Percentiles rank a stretch among this genome's conserved stretches.
These are phyloP conservation scores for Bombus terrestris DNA, from an alignment of 1,140 invertebrate species.

Conservation along the genomic window DNA sequence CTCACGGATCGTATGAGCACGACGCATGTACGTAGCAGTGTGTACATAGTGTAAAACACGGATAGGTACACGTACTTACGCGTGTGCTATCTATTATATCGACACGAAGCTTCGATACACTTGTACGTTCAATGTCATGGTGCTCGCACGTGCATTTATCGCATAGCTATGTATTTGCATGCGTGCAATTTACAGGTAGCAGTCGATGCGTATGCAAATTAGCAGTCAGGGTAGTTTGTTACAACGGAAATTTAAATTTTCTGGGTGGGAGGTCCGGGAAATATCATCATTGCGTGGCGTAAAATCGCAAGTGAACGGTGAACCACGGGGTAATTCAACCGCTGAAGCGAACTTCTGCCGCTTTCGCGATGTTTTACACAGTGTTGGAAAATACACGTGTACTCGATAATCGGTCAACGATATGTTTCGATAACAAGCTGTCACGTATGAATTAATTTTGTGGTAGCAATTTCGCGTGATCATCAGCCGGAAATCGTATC, in stretches of 20 bases:
- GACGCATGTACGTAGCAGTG: not conserved
- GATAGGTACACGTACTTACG: not conserved
- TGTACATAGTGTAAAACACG: not conserved
- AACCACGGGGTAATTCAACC: not conserved
- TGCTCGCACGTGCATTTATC: constrained; percentile 36
- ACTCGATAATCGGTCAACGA: not conserved
- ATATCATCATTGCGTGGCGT: not conserved
- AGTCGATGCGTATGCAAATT: constrained; percentile 50
- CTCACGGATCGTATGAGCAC: not conserved
- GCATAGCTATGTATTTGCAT: constrained; percentile 52
- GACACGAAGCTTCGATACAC: constrained; percentile 9
- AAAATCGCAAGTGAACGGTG: not conserved
- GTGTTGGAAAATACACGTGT: too few relatives aligned
- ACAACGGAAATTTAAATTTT: constrained; percentile 36
- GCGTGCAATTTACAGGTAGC: constrained; percentile 51
- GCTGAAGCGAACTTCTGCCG: not conserved
- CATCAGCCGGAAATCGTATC: not conserved
- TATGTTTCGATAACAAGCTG: not conserved
- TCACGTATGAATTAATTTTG: not conserved
- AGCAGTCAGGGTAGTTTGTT: not conserved
- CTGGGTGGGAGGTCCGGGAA: not conserved
- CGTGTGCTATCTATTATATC: not conserved
- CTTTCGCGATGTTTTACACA: not conserved
- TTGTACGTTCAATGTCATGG: constrained; percentile 20
- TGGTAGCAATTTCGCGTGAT: not conserved